Evolutionary conservation across 1,140 invertebrate genomes (phyloP), one percentile per base, ranked within the genome.

Genomic region (Eupeodes corollae): DNA sequence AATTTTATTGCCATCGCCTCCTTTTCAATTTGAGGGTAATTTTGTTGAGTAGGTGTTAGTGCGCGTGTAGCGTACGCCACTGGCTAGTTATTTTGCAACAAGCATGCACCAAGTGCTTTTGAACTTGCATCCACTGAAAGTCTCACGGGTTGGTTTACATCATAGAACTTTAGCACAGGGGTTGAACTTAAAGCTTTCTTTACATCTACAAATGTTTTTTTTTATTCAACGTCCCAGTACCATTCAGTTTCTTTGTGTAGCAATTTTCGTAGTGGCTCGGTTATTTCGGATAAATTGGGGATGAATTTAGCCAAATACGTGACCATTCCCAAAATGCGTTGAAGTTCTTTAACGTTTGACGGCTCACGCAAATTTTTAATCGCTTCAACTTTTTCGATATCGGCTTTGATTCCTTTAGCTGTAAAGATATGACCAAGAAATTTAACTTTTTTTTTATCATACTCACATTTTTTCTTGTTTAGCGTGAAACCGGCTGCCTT

Each of bases 281-380:
- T 66, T 12, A 56, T 32, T 31, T 65, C 51, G 16, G 69, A 64
- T 15, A 68, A 56, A 52, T 73, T 66, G 11, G 52, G 56, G 14
- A 71, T 61, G 54, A 63, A 72, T 50, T 59, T 58, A 34, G 52
- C 41, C n/a, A 71, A 46, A 53, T 62, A 70, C 47, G 67, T 71
- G 8, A 69, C 51, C 51, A 70, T 58, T 3, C 70, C 70, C 33
- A 73, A 45, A 48, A 72, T 60, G 49, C 56, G 57, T 46, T 61
- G 48, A 5, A 75, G 45, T 13, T 70, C 55, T 48, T 61, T 65
- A 48, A 46, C 10, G 67, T 70, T 19, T 61, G 53, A 32, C 64
- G 44, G 32, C 32, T 31, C 32, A 44, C 39, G 39, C 2, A 49
- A 34, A 31, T 26, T n/a, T 18, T 42, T 37, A 18, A 75, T 69